Percentiles rank a stretch among this genome's conserved stretches.
These are phyloP conservation scores for Pediacus dermestoides DNA, from an alignment of 2,888 invertebrate genomes.

Conservation along the genomic window DNA sequence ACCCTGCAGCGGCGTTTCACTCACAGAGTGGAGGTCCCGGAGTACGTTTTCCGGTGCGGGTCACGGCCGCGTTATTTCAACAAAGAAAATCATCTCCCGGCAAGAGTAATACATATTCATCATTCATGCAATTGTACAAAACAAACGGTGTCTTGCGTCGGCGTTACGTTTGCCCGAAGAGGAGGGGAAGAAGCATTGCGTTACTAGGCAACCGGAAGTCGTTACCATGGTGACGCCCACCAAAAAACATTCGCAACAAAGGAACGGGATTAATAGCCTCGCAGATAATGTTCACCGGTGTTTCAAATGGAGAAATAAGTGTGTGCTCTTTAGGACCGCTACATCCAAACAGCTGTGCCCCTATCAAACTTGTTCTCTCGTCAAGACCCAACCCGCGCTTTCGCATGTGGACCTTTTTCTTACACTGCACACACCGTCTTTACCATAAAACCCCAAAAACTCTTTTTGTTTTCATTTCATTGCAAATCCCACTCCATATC, in stretches of 20 bases:
- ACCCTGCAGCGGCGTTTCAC: conserved; percentile 7
- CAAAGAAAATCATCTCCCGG: conserved; percentile 40
- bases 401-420: conserved; percentile 9
- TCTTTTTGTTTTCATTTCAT: no score
- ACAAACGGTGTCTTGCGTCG: conserved; percentile 41
- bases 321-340: conserved; percentile 35
- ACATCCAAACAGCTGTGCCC: conserved; percentile 30
- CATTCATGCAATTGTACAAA: conserved; percentile 44
- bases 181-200: conserved; percentile 38
- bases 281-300: conserved; percentile 48
- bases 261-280: conserved; percentile 49
- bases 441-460: no score
- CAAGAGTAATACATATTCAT: conserved; percentile 44
- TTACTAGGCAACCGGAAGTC: conserved; percentile 48
- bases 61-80: conserved; percentile 30
- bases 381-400: conserved; percentile 9
- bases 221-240: conserved; percentile 47
- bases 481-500: no score
- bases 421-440: no score
- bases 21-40: conserved; percentile 17
- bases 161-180: conserved; percentile 34
- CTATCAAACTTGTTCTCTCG: conserved; percentile 17
- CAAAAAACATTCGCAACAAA: conserved; percentile 50
- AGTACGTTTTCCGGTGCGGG: conserved; percentile 27
- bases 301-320: conserved; percentile 47